Conservation (phyloP, 2,113 vertebrate species). For the Polyodon spathula region DNA sequence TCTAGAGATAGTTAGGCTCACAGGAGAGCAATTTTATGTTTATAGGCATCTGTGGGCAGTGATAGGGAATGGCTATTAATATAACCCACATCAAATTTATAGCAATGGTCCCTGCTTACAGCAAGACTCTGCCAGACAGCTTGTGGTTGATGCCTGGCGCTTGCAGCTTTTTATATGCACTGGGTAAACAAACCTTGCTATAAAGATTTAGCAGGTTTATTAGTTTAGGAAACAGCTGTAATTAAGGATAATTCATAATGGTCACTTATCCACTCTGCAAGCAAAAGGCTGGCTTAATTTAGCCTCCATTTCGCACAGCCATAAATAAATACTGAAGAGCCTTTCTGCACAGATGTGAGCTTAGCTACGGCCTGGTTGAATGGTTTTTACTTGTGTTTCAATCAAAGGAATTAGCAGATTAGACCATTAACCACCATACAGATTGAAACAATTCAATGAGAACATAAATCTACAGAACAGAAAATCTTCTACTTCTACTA, state of each 20-base stretch:
- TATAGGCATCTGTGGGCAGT: constrained; percentile 94
- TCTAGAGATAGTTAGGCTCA: constrained; percentile 78
- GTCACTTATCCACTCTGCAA: constrained; percentile 67
- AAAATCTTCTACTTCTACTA: constrained; percentile 6
- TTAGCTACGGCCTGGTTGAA: constrained; percentile 56
- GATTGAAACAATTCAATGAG: constrained; percentile 45
- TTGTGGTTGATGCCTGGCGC: constrained; percentile 64
- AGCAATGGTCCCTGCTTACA: constrained; percentile 62
- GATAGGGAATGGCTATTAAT: constrained; percentile 87
- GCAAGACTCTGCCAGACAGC: constrained; percentile 70
- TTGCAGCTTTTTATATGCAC: constrained; percentile 71
- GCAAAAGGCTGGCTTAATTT: constrained; percentile 76
- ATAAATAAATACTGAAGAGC: constrained; percentile 56
- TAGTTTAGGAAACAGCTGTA: constrained; percentile 95
- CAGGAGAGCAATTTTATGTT: constrained; percentile 92
- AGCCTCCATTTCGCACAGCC: constrained; percentile 62
- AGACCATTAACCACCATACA: constrained; percentile 43
- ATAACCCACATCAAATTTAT: constrained; percentile 94
- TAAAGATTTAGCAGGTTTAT: constrained; percentile 95
- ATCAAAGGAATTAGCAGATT: constrained; percentile 51
- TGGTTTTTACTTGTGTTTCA: constrained; percentile 53
- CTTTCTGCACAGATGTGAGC: constrained; percentile 60
- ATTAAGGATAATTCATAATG: constrained; percentile 98
- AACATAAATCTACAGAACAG: constrained; percentile 13
- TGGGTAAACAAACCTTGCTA: constrained; percentile 88